phyloP scores from a whole-genome alignment of 2,113 vertebrate genomes.

The Daubentonia madagascariensis region DNA sequence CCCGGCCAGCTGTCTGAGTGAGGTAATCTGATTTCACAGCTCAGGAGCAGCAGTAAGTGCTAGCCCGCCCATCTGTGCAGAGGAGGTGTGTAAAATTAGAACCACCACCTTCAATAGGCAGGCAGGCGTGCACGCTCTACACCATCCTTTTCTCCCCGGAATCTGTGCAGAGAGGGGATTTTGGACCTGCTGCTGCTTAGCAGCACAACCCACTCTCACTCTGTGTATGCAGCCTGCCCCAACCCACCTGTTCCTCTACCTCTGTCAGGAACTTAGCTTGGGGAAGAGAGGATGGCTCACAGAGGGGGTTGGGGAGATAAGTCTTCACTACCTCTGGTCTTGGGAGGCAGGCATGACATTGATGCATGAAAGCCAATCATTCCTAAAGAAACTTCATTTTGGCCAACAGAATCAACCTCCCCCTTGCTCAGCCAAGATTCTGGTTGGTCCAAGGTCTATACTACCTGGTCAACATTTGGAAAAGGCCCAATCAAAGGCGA shows the following conservation, averaged over 20 bases:
- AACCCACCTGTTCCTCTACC: neutral
- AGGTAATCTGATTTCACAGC: neutral
- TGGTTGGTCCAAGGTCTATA: neutral
- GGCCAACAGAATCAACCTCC: neutral
- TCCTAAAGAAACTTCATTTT: neutral
- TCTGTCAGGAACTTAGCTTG: neutral
- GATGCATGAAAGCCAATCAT: neutral
- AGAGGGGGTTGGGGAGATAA: neutral
- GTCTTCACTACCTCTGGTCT: neutral
- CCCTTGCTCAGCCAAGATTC: neutral
- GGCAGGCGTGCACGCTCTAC: neutral
- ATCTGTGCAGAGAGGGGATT: neutral
- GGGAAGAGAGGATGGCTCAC: accelerated
- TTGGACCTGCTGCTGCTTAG: neutral
- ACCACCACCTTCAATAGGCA: neutral
- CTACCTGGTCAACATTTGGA: neutral
- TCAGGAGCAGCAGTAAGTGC: neutral
- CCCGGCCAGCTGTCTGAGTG: neutral
- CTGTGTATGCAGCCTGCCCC: neutral
- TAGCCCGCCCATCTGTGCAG: neutral
- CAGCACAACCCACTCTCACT: neutral
- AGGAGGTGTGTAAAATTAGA: neutral
- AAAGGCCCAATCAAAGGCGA: neutral
- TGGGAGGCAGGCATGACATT: neutral
- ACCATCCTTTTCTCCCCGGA: neutral